phyloP scores from a whole-genome alignment of 2,113 vertebrate species.

The Chlamydotis undulata region DNA sequence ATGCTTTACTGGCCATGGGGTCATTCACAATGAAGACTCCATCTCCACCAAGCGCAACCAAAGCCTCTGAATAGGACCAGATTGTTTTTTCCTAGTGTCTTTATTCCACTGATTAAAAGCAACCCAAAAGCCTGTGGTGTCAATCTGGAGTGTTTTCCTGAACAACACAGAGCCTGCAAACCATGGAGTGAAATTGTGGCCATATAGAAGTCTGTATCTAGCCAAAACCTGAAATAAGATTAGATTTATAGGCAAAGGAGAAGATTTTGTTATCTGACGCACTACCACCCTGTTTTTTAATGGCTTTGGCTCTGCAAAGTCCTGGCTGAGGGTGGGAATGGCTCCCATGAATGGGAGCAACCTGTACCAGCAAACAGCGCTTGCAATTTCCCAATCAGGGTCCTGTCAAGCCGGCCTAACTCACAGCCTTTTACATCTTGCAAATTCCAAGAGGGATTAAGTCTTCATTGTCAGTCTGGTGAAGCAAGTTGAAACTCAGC shows the following conservation, averaged over 20 bases:
- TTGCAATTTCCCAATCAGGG: background rate
- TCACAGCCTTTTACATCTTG: conserved; percentile 13
- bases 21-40: background rate
- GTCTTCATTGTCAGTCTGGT: conserved; percentile 50
- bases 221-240: background rate
- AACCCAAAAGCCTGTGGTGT: background rate
- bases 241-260: background rate
- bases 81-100: background rate
- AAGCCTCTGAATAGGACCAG: background rate
- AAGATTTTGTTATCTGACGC: background rate
- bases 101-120: background rate
- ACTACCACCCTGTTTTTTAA: background rate
- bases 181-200: background rate
- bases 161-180: background rate
- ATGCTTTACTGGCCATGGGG: conserved; percentile 10
- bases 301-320: background rate
- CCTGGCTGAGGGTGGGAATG: background rate
- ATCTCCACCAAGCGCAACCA: background rate
- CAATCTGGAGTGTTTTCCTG: background rate
- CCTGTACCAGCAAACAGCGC: background rate
- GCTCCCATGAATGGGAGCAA: background rate
- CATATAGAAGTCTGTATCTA: background rate
- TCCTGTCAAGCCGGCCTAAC: background rate
- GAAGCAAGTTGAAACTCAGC: conserved; percentile 55
- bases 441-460: conserved; percentile 64